A percentile compares a stretch with the other conserved stretches of the same genome.
Evolutionary conservation across 1,140 invertebrate species (phyloP).

Genomic region (Zaprionus davidi): DNA sequence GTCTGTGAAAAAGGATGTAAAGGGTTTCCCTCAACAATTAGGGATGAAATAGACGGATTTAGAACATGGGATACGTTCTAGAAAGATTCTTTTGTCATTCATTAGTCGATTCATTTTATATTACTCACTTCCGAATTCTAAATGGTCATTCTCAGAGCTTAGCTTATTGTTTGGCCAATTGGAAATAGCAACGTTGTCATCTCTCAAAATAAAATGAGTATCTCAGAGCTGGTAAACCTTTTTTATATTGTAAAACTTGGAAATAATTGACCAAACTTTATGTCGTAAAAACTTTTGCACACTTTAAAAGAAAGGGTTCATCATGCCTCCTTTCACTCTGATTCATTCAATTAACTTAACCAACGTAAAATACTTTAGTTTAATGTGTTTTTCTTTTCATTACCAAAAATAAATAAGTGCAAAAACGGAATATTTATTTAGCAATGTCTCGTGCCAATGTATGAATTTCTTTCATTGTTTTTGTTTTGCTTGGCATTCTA

Average conservation of each 20-base stretch:
- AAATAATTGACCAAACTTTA: neutral
- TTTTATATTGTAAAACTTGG: neutral
- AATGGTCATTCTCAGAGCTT: neutral
- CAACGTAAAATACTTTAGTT: neutral
- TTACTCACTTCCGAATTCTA: neutral
- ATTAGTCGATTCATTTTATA: neutral
- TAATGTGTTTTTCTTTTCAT: neutral
- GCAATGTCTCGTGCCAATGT: constrained; percentile 13
- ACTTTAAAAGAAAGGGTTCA: neutral
- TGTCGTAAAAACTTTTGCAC: neutral
- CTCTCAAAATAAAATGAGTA: neutral
- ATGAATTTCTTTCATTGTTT: constrained; percentile 15
- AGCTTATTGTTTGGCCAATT: neutral
- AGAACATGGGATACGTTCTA: neutral
- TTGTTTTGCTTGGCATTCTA: constrained; percentile 34
- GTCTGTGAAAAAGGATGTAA: neutral
- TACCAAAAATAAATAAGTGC: neutral
- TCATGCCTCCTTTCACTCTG: neutral
- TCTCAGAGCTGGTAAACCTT: neutral
- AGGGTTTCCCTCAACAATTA: neutral
- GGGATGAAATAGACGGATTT: neutral
- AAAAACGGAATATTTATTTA: neutral
- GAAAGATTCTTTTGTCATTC: neutral
- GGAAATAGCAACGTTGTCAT: neutral
- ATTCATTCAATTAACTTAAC: neutral